Evolutionary conservation across 2,113 vertebrate species (phyloP), one percentile per base, ranked within the genome.

Genomic region (Festucalex cinctus): DNA sequence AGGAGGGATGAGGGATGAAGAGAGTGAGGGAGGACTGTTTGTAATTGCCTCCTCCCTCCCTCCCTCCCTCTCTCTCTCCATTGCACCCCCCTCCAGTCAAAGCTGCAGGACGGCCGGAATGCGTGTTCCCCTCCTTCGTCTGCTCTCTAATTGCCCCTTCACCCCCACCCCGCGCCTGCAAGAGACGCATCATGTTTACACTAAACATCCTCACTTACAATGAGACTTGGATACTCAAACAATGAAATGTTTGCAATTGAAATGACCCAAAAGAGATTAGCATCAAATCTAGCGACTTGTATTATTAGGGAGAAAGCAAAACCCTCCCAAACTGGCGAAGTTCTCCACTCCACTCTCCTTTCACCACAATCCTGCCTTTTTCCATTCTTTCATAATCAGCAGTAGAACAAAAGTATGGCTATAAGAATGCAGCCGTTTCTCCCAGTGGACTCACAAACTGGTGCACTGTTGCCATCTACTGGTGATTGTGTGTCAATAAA

Each of bases 81-180:
- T n/a, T n/a, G n/a, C n/a, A n/a, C 65, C 72, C 77, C 74, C 66
- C 63, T 65, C 70, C 79, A 83, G 79, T 69, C 74, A 75, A 83
- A 84, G 75, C 75, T 73, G 80, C 76, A 74, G 78, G 75, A 67
- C 9, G 78, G 77, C 70, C 79, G 75, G 86, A 90, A 89, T 87
- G 83, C 2, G 59, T 24, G n/a, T 70, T 59, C 74, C 80, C 83
- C 79, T 80, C 77, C 83, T 81, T 81, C 6, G 54, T 73, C 75
- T 79, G 66, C 62, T 58, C 78, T 73, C 70, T 83, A 84, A 87
- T 80, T 86, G 75, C 75, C 64, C 79, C 26, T 17, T 7, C 54
- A 3, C 22, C 59, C 73, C 62, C 76, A 64, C 74, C 74, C 79
- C 73, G 66, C 51, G 19, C 63, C 39, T 41, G 3, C 35, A 28